Evolutionary conservation across 2,888 invertebrate species (phyloP).

Genomic region (Himalopsyche anomala): DNA sequence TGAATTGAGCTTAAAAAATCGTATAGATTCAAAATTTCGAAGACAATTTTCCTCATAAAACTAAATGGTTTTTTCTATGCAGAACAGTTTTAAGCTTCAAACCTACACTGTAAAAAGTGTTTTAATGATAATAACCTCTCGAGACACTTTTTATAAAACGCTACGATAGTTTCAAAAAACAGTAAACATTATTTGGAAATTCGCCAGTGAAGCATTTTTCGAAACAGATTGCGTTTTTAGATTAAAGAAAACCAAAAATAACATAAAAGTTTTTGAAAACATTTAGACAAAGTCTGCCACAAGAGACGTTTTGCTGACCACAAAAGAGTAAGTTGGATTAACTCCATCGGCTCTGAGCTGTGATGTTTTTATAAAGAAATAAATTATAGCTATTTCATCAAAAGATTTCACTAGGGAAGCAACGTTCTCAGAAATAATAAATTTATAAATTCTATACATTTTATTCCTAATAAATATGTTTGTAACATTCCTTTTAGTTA

Average conservation of each 20-base stretch:
- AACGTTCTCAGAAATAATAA: too few relatives aligned
- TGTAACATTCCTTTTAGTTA: too few relatives aligned
- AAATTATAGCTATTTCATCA: too few relatives aligned
- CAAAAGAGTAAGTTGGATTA: not conserved
- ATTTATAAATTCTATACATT: too few relatives aligned
- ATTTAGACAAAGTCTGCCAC: not conserved
- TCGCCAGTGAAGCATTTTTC: constrained; percentile 7
- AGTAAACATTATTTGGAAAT: constrained; percentile 1
- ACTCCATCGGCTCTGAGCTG: not conserved
- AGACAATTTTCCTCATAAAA: too few relatives aligned
- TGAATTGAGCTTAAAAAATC: too few relatives aligned
- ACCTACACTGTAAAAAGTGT: too few relatives aligned
- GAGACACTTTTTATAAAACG: not conserved
- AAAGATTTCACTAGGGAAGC: too few relatives aligned
- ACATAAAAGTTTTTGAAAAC: not conserved
- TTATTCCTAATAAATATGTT: too few relatives aligned
- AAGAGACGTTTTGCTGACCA: not conserved
- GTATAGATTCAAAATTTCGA: too few relatives aligned
- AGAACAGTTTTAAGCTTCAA: too few relatives aligned
- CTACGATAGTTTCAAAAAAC: not conserved
- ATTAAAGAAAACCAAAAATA: constrained; percentile 34
- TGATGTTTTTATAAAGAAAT: not conserved
- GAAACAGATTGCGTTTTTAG: constrained; percentile 35
- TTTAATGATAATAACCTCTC: not conserved
- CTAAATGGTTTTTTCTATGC: too few relatives aligned